Evolutionary conservation across 2,113 vertebrate species (phyloP).

Genomic region (Numenius arquata): DNA sequence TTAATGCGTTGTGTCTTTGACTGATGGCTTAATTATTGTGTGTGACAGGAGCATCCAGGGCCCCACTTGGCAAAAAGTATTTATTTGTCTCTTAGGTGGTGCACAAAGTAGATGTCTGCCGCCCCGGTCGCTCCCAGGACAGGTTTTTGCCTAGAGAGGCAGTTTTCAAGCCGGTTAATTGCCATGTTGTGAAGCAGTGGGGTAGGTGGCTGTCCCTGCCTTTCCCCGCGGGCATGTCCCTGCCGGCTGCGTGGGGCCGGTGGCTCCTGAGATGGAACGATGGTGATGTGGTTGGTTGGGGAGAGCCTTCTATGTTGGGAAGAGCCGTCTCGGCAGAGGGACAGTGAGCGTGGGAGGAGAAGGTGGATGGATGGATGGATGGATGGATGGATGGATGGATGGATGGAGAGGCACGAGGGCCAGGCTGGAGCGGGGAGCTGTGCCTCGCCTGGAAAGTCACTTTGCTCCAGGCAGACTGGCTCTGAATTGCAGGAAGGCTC

Average conservation of each 20-base stretch:
- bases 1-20: neutral
- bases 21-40: neutral
- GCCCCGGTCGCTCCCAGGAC: neutral
- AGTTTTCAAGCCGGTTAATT: constrained; percentile 27
- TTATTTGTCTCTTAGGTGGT: neutral
- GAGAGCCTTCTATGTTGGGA: neutral
- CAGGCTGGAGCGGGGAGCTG: neutral
- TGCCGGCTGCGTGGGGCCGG: accelerated
- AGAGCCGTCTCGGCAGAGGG: neutral
- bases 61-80: neutral
- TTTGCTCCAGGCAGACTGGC: neutral
- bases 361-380: too few relatives aligned
- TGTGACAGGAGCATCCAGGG: neutral
- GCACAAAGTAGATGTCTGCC: neutral
- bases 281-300: neutral
- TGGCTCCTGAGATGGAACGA: neutral
- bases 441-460: neutral
- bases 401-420: neutral
- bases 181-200: neutral
- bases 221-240: neutral
- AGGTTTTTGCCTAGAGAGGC: constrained; percentile 42
- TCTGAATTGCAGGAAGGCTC: constrained; percentile 5
- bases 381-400: neutral
- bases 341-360: neutral
- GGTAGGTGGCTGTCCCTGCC: neutral